phyloP scores from a whole-genome alignment of 2,113 vertebrate species.

The Mola mola region DNA sequence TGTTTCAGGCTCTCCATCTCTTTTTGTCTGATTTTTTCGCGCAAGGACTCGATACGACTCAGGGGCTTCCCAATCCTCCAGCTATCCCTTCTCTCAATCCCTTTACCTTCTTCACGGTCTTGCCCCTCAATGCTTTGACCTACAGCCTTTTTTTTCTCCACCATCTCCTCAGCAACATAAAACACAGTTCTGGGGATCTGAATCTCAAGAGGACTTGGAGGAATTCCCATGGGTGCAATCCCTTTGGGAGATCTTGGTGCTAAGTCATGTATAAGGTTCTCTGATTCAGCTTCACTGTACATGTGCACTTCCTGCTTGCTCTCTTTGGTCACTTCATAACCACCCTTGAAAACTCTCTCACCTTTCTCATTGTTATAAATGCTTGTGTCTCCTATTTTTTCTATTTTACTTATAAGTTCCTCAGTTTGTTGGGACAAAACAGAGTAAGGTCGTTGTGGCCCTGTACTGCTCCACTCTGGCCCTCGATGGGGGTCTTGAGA shows the following conservation, averaged over 20 bases:
- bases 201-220: slow-evolving; percentile 36
- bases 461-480: slow-evolving; percentile 36
- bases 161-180: slow-evolving; percentile 70
- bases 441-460: slow-evolving; percentile 32
- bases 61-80: slow-evolving; percentile 77
- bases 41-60: slow-evolving; percentile 78
- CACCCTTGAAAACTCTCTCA: slow-evolving; percentile 6
- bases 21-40: slow-evolving; percentile 72
- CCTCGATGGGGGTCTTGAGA: slow-evolving; percentile 27
- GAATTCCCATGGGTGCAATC: slow-evolving; percentile 7
- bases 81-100: slow-evolving; percentile 70
- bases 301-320: slow-evolving; percentile 6
- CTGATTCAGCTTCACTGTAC: slow-evolving; percentile 21
- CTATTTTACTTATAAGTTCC: slow-evolving; percentile 63
- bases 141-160: slow-evolving; percentile 31
- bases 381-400: slow-evolving; percentile 51
- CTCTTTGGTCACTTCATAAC: slow-evolving; percentile 24
- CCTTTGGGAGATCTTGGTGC: slow-evolving; percentile 49
- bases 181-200: slow-evolving; percentile 77
- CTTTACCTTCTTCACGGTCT: slow-evolving; percentile 43
- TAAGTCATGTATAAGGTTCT: slow-evolving; percentile 15
- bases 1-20: slow-evolving; percentile 58
- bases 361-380: slow-evolving; percentile 42
- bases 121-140: slow-evolving; percentile 38
- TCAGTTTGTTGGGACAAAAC: slow-evolving; percentile 63